phyloP scores from a whole-genome alignment of 2,113 vertebrate genomes.

The Forbesichthys agassizii region DNA sequence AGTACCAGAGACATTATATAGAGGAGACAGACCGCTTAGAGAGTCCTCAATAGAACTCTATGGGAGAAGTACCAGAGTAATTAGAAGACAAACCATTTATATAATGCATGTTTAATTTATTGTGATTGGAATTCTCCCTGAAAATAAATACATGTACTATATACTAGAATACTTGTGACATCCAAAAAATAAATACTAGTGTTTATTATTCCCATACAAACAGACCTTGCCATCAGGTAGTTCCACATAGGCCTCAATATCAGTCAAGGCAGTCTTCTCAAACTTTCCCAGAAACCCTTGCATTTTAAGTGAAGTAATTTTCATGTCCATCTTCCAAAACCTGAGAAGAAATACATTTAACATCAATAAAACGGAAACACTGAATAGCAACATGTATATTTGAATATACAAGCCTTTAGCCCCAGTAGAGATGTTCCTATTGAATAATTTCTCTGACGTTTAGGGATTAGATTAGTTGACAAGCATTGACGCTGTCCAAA shows the following conservation, averaged over 20 bases:
- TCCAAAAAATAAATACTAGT: too few species aligned
- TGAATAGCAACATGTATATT: not conserved
- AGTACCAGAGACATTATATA: too few species aligned
- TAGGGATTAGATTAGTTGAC: too few species aligned
- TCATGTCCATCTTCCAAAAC: constrained; percentile 91
- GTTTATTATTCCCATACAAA: not conserved
- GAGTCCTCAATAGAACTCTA: too few species aligned
- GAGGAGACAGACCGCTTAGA: too few species aligned
- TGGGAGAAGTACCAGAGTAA: too few species aligned
- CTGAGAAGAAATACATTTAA: constrained; percentile 59
- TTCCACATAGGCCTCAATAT: constrained; percentile 86
- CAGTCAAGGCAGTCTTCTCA: constrained; percentile 84
- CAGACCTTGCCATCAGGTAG: constrained; percentile 92
- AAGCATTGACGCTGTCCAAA: too few species aligned
- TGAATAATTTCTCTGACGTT: too few species aligned
- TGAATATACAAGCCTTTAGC: not conserved
- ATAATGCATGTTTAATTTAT: too few species aligned
- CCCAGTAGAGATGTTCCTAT: too few species aligned
- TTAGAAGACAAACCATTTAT: too few species aligned
- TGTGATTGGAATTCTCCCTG: too few species aligned
- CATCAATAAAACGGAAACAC: not conserved
- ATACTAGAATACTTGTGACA: not conserved
- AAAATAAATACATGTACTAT: not conserved
- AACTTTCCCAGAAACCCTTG: constrained; percentile 88
- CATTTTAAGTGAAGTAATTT: constrained; percentile 90